phyloP scores from a whole-genome alignment of 1,140 invertebrate genomes.

The Ganaspis sp. region DNA sequence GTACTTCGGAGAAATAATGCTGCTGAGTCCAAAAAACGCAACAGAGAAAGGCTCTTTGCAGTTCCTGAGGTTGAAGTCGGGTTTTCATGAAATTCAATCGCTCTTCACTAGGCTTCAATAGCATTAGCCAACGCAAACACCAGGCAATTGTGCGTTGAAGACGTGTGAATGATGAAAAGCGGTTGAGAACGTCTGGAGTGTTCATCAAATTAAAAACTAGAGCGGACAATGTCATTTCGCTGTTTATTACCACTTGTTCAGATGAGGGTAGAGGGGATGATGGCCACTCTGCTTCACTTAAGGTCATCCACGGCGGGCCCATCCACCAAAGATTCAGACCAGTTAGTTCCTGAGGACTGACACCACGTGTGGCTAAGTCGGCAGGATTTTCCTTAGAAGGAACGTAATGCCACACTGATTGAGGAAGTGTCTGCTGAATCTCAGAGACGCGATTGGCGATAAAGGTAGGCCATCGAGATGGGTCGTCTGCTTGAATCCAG shows the following conservation, averaged over 20 bases:
- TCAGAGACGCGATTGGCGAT: slow-evolving; percentile 63
- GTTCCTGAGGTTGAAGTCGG: neutral
- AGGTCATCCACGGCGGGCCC: slow-evolving; percentile 45
- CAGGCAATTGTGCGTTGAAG: too few species aligned
- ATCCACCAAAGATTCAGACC: slow-evolving; percentile 56
- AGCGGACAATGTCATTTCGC: neutral
- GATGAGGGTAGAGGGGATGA: too few species aligned
- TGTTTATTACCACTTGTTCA: neutral
- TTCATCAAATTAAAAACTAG: too few species aligned
- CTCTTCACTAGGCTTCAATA: too few species aligned
- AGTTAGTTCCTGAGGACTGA: slow-evolving; percentile 46
- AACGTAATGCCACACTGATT: slow-evolving; percentile 59
- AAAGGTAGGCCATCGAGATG: slow-evolving; percentile 59
- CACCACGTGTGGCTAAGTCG: slow-evolving; percentile 64
- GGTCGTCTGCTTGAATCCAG: slow-evolving; percentile 52
- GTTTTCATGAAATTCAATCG: too few species aligned
- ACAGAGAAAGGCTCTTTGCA: too few species aligned
- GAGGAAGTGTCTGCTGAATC: slow-evolving; percentile 57
- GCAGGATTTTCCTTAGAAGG: slow-evolving; percentile 57
- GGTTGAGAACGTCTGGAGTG: too few species aligned
- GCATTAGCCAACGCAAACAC: too few species aligned
- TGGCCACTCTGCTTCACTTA: too few species aligned
- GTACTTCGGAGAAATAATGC: neutral
- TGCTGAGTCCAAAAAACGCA: too few species aligned
- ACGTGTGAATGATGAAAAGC: too few species aligned